Base-by-base conservation (phyloP, 1,140 invertebrate genomes). In the Eulimnadia texana region DNA sequence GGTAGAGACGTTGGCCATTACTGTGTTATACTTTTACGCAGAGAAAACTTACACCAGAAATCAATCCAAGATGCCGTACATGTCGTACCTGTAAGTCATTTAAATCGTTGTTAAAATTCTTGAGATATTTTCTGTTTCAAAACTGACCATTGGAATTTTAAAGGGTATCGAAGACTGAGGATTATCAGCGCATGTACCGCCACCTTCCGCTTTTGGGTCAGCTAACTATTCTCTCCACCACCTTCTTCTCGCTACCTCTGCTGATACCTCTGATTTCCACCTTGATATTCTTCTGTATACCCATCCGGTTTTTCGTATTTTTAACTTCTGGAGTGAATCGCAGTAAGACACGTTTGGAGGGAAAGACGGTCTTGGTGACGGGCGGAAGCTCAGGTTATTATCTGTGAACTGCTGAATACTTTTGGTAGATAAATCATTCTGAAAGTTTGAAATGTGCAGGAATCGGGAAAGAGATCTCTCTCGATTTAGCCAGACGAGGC, bases 321-420 rank as follows among this genome's bases (percentile, higher is more conserved):
- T 28, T 27, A n/a, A 61, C 60, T 2, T 13, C 52, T 6, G 27
- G 51, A 24, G 51, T 50, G 50, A 52, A 52, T 54, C 47, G 19
- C 2, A 56, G 50, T 9, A 55, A 53, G 22, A 53, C 20, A 10
- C 53, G 60, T 23, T 19, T 61, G 22, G 67, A 72, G 58, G 78
- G 77, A 1, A 77, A 79, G 65, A 78, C 77, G 1, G 75, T 77
- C 3, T 71, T 80, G 20, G 68, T 81, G 6, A 81, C 79, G 2
- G 79, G 79, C 28, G 76, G 76, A 3, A 80, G 77, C 62, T 69
- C 70, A 62, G 79, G 79, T 70, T 42, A 42, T 16, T 42, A 42
- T 42, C 33, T 16, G 6, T 6, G 6, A 42, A 42, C 33, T 9
- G 33, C 6, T 9, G 29, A 50, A 16, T 24, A 19, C 16, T 22